Evolutionary conservation across 1,140 invertebrate genomes (phyloP), one percentile per base, ranked within the genome.

Genomic region (Pseudobourletiella spinata): DNA sequence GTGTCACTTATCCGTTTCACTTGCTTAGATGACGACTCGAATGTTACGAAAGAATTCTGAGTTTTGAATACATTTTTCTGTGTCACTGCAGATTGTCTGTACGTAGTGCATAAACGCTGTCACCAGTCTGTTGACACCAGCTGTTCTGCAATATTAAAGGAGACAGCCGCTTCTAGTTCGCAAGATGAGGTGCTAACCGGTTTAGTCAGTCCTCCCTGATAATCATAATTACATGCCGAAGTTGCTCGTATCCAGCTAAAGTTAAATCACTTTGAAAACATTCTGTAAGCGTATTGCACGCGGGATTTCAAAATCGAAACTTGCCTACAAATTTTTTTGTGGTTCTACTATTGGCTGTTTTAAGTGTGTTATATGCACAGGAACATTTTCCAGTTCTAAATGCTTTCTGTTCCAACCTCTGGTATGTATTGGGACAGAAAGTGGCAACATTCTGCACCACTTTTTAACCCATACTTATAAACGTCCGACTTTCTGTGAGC

Each of bases 31-130:
- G n/a, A n/a, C n/a, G n/a, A n/a, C n/a, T n/a, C n/a, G n/a, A n/a
- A n/a, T n/a, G n/a, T n/a, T n/a, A n/a, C n/a, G 14, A 42, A 42
- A 42, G 18, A 42, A 42, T 14, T 20, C 25, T n/a, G n/a, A n/a
- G n/a, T n/a, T n/a, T n/a, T n/a, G n/a, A n/a, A n/a, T n/a, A n/a
- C n/a, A n/a, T 29, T 44, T 48, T 16, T n/a, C 43, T 20, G 42
- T 51, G 32, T 39, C 8, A 76, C 80, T 85, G 70, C 79, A 91
- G 94, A 97, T 71, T 98, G 95, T 77, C 96, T 93, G 35, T 95
- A 91, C 78, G 94, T 98, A 70, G 93, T 97, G 69, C 94, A 98
- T 80, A 98, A 98, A 76, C 81, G 93, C 75, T 98, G 95, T 76
- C 94, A 98, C 78, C 84, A 87, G 68, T 85, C 86, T 54, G 90